Evolutionary conservation across 2,797 vertebrate genomes (phyloP).

Genomic region (Argya squamiceps): DNA sequence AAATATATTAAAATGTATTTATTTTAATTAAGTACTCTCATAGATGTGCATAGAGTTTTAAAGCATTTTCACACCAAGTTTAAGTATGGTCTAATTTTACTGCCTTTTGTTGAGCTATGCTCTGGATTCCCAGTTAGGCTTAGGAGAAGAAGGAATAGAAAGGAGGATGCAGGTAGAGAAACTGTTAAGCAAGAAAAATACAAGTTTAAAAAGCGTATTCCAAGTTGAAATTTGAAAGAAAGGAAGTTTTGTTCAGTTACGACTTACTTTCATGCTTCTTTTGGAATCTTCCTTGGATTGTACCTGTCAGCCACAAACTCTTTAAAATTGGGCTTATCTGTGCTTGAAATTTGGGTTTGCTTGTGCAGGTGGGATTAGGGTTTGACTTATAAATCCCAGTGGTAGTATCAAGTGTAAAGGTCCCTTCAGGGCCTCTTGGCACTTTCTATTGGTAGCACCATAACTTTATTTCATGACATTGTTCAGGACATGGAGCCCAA

Average conservation of each 20-base stretch:
- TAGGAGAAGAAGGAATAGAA: neutral
- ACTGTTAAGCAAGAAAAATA: neutral
- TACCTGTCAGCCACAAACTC: neutral
- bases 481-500: neutral
- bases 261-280: neutral
- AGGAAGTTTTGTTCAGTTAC: neutral
- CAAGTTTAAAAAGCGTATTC: neutral
- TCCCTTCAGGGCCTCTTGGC: neutral
- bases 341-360: neutral
- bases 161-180: neutral
- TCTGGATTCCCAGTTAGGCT: neutral
- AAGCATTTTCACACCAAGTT: neutral
- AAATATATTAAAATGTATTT: neutral
- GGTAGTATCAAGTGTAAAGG: neutral
- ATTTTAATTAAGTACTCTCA: neutral
- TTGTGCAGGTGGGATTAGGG: neutral
- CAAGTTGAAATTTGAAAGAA: neutral
- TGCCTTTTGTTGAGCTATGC: neutral
- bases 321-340: neutral
- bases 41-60: neutral
- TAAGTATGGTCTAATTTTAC: neutral
- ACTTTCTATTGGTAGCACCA: neutral
- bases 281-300: neutral
- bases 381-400: constrained; percentile 4
- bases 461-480: neutral